A percentile compares a stretch with the other conserved stretches of the same genome.
phyloP scores from a whole-genome alignment of 2,888 invertebrate genomes.

The Phaonia tiefii region DNA sequence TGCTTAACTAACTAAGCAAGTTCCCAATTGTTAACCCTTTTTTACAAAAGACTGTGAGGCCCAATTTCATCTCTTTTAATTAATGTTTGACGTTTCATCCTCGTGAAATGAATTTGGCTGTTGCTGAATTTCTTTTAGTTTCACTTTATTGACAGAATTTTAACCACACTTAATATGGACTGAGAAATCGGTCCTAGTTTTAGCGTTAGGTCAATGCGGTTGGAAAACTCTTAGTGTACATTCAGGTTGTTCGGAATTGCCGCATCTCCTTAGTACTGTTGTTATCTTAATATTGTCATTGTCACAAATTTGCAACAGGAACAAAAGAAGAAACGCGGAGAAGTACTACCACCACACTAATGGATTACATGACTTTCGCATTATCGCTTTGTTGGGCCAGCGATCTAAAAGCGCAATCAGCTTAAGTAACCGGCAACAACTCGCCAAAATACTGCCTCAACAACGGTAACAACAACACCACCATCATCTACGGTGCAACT shows the following conservation, averaged over 20 bases:
- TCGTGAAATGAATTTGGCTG: no score
- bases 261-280: slow-evolving; percentile 51
- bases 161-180: no score
- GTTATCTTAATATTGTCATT: slow-evolving; percentile 81
- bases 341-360: slow-evolving; percentile 78
- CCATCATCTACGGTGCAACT: slow-evolving; percentile 24
- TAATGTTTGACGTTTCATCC: no score
- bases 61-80: no score
- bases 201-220: no score
- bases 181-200: no score
- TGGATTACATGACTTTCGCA: slow-evolving; percentile 81
- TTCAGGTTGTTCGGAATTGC: slow-evolving; percentile 26
- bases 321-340: slow-evolving; percentile 74
- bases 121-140: no score
- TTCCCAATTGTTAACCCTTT: no score
- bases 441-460: slow-evolving; percentile 40
- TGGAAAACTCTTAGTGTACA: no score
- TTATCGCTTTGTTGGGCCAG: slow-evolving; percentile 80
- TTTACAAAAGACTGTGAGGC: no score
- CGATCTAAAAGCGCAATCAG: slow-evolving; percentile 70
- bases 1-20: no score
- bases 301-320: slow-evolving; percentile 80
- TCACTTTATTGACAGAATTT: no score
- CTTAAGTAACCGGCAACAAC: slow-evolving; percentile 44
- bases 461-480: slow-evolving; percentile 36